phyloP scores from a whole-genome alignment of 2,113 vertebrate species.

The Lucifuga dentata region DNA sequence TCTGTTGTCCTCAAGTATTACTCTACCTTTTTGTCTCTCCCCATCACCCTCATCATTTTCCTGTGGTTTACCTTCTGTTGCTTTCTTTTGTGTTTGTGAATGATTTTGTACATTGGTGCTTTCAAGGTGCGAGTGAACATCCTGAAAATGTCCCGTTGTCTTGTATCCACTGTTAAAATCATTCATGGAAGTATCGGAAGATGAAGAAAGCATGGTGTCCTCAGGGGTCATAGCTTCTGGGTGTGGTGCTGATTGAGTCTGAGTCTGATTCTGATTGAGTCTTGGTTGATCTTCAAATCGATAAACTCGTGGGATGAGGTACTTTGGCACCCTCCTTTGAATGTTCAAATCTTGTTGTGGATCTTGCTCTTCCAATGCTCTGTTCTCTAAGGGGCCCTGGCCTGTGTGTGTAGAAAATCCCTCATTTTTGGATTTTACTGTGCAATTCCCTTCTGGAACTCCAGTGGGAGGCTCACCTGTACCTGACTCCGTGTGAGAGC shows the following conservation, averaged over 20 bases:
- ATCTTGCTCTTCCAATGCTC: neutral
- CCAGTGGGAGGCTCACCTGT: neutral
- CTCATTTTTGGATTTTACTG: neutral
- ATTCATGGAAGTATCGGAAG: neutral
- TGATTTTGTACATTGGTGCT: neutral
- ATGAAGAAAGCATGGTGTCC: neutral
- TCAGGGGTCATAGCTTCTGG: slow-evolving; percentile 7
- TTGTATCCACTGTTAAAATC: neutral
- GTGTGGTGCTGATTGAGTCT: neutral
- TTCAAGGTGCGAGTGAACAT: neutral
- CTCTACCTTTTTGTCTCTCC: slow-evolving; percentile 6
- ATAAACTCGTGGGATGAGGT: slow-evolving; percentile 48
- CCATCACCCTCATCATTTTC: neutral
- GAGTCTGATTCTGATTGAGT: slow-evolving; percentile 3
- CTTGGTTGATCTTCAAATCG: slow-evolving; percentile 16
- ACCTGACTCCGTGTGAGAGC: neutral
- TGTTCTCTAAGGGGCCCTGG: neutral
- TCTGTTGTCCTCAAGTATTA: slow-evolving; percentile 8
- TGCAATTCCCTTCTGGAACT: neutral
- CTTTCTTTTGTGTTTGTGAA: neutral
- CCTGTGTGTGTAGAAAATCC: neutral
- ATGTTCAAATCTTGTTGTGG: neutral
- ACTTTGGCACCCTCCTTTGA: slow-evolving; percentile 34
- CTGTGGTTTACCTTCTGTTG: slow-evolving; percentile 8
- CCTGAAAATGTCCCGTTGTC: slow-evolving; percentile 4